Evolutionary conservation across 2,797 vertebrate species (phyloP).

Genomic region (Aeoliscus strigatus): DNA sequence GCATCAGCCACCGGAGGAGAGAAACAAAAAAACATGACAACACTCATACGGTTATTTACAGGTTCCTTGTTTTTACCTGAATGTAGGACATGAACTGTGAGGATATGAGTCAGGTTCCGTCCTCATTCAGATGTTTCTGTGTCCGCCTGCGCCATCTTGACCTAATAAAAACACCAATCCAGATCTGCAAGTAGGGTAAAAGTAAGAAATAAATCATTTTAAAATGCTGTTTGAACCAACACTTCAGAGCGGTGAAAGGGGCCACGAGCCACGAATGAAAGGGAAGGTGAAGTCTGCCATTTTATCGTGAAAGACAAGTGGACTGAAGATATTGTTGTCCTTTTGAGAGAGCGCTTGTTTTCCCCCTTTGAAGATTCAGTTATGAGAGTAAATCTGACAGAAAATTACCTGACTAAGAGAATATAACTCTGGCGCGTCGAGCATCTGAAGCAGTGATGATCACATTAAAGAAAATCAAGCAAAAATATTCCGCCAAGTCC

Average conservation of each 20-base stretch:
- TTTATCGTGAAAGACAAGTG: slow-evolving; percentile 10
- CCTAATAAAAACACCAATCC: too few relatives aligned
- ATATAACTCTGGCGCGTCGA: slow-evolving; percentile 42
- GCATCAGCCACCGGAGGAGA: too few relatives aligned
- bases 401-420: slow-evolving; percentile 58
- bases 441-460: slow-evolving; percentile 47
- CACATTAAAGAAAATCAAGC: slow-evolving; percentile 58
- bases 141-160: too few relatives aligned
- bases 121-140: too few relatives aligned
- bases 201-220: too few relatives aligned
- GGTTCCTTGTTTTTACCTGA: too few relatives aligned
- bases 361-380: slow-evolving; percentile 42
- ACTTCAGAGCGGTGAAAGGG: not conserved
- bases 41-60: too few relatives aligned
- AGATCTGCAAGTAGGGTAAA: too few relatives aligned
- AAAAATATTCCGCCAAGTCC: slow-evolving; percentile 54
- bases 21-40: too few relatives aligned
- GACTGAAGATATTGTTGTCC: slow-evolving; percentile 16
- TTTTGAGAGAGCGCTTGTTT: slow-evolving; percentile 38
- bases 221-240: too few relatives aligned
- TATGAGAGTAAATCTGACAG: slow-evolving; percentile 54
- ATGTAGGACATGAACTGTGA: too few relatives aligned
- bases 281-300: slow-evolving; percentile 25
- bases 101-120: too few relatives aligned
- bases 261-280: slow-evolving; percentile 14